Evolutionary conservation across 2,888 invertebrate species (phyloP).

Genomic region (Zeuzera pyrina): DNA sequence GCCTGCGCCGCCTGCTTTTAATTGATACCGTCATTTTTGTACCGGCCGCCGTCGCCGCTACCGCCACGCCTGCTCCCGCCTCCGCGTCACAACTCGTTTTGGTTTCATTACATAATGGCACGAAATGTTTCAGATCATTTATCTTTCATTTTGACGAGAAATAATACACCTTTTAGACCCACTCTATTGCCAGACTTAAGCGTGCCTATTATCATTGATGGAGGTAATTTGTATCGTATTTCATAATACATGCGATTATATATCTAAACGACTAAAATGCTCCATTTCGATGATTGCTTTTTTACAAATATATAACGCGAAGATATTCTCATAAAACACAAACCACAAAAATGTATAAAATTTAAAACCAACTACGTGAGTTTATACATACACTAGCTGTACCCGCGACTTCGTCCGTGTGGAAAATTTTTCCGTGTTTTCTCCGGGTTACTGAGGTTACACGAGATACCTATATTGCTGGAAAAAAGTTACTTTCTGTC

Average conservation of each 20-base stretch:
- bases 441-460: too few species aligned
- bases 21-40: conserved; percentile 65
- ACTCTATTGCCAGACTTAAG: conserved; percentile 22
- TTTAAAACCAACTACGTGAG: too few species aligned
- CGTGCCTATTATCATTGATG: conserved; percentile 33
- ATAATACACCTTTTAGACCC: conserved; percentile 23
- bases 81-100: conserved; percentile 23
- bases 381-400: too few species aligned
- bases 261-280: too few species aligned
- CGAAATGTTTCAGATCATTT: conserved; percentile 27
- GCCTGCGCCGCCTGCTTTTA: conserved; percentile 42
- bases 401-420: too few species aligned
- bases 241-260: conserved; percentile 25
- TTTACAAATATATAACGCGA: too few species aligned
- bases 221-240: conserved; percentile 34
- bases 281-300: too few species aligned
- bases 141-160: conserved; percentile 25
- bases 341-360: too few species aligned
- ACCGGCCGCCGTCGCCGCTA: conserved; percentile 20
- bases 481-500: too few species aligned
- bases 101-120: conserved; percentile 29
- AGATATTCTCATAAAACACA: too few species aligned
- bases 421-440: too few species aligned
- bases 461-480: too few species aligned
- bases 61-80: conserved; percentile 13